phyloP scores from a whole-genome alignment of 2,888 invertebrate genomes.

The Drosophila kokeensis region DNA sequence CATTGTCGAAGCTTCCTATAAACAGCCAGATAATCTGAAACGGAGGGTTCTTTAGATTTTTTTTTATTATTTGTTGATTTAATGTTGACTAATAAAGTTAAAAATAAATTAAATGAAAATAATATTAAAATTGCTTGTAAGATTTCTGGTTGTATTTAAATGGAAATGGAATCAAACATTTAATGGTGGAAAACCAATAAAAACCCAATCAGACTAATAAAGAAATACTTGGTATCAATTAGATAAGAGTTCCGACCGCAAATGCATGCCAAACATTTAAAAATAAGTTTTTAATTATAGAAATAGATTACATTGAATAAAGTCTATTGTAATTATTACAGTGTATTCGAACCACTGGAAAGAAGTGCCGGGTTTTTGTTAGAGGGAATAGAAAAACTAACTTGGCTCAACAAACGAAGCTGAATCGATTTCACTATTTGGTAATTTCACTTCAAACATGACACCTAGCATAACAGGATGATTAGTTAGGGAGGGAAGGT shows the following conservation, averaged over 20 bases:
- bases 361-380: background rate
- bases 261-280: background rate
- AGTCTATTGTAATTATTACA: too few species aligned
- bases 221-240: background rate
- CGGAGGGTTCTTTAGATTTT: background rate
- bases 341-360: background rate
- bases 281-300: too few species aligned
- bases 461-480: background rate
- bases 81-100: background rate
- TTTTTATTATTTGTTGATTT: background rate
- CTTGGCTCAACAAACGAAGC: background rate
- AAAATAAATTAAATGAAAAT: background rate
- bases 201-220: background rate
- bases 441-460: background rate
- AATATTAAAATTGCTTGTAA: background rate
- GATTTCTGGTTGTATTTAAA: too few species aligned
- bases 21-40: conserved; percentile 4
- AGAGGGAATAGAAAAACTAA: background rate
- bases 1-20: background rate
- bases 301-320: too few species aligned
- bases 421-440: background rate
- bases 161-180: too few species aligned
- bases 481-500: background rate
- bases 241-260: background rate
- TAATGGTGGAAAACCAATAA: background rate